These are phyloP conservation scores for Cyprinodon diabolis DNA, from an alignment of 2,797 vertebrate species.

Conservation along the genomic window DNA sequence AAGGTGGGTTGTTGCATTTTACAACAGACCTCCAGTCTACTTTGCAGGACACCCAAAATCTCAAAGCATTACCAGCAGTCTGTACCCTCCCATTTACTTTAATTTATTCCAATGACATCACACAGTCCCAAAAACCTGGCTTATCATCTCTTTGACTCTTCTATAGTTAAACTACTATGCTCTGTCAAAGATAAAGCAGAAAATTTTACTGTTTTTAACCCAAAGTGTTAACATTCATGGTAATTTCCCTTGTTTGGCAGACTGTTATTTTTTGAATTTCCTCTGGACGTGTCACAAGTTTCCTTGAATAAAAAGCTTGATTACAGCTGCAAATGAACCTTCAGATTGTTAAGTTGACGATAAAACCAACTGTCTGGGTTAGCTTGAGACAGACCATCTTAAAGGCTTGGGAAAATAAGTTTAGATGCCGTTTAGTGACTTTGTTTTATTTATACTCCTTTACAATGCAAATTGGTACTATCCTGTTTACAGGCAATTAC, in stretches of 20 bases:
- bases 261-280: not conserved
- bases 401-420: slow-evolving; percentile 1
- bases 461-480: not conserved
- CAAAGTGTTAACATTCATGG: not conserved
- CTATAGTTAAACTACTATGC: not conserved
- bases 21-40: too few relatives aligned
- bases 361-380: not conserved
- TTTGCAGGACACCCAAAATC: too few relatives aligned
- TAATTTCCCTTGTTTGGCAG: not conserved
- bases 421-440: slow-evolving; percentile 4
- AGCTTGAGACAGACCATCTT: slow-evolving; percentile 1
- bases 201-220: not conserved
- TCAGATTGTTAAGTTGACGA: slow-evolving; percentile 2
- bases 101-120: too few relatives aligned
- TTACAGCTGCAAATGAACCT: not conserved
- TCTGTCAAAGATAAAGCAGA: not conserved
- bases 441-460: slow-evolving; percentile 1
- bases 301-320: not conserved
- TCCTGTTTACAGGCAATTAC: not conserved
- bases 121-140: not conserved
- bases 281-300: not conserved
- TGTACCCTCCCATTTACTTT: too few relatives aligned
- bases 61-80: too few relatives aligned
- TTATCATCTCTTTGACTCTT: not conserved
- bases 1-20: not conserved